Percentiles rank a stretch among this genome's conserved stretches.
Evolutionary conservation across 2,113 vertebrate genomes (phyloP).

Genomic region (Gorilla gorilla): DNA sequence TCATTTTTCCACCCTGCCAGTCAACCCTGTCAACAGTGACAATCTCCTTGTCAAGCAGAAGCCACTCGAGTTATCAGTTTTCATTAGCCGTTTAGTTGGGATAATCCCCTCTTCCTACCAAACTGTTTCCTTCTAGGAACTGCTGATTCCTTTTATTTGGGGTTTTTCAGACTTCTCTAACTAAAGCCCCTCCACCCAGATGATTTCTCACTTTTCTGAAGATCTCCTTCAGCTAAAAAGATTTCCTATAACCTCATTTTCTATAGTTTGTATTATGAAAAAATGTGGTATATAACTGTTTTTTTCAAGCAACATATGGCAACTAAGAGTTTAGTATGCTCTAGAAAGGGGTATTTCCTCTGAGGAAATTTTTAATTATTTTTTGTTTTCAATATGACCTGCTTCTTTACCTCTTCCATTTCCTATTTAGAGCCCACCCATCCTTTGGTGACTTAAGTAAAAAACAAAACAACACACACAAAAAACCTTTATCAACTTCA

Average conservation of each 20-base stretch:
- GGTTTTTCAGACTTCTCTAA: not conserved
- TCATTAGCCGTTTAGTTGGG: slow-evolving; percentile 33
- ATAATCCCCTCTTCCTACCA: slow-evolving; percentile 54
- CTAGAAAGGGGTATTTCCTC: not conserved
- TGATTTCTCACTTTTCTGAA: not conserved
- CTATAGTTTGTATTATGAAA: not conserved
- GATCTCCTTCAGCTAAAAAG: not conserved
- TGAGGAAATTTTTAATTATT: not conserved
- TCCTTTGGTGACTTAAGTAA: not conserved
- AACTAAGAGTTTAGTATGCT: not conserved
- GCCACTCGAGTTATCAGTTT: slow-evolving; percentile 45
- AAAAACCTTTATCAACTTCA: not conserved
- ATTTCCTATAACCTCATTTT: not conserved
- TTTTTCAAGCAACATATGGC: not conserved
- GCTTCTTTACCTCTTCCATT: slow-evolving; percentile 10
- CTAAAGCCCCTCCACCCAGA: not conserved
- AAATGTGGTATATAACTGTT: not conserved
- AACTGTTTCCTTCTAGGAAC: slow-evolving; percentile 54
- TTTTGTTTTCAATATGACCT: not conserved
- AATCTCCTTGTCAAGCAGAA: slow-evolving; percentile 67
- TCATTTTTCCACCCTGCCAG: slow-evolving; percentile 41
- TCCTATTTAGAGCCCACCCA: not conserved
- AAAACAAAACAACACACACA: not conserved
- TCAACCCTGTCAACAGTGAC: slow-evolving; percentile 57
- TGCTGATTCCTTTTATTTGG: not conserved